These are phyloP conservation scores for Scaptomyza polygonia DNA, from an alignment of 2,888 invertebrate species.

Conservation along the genomic window DNA sequence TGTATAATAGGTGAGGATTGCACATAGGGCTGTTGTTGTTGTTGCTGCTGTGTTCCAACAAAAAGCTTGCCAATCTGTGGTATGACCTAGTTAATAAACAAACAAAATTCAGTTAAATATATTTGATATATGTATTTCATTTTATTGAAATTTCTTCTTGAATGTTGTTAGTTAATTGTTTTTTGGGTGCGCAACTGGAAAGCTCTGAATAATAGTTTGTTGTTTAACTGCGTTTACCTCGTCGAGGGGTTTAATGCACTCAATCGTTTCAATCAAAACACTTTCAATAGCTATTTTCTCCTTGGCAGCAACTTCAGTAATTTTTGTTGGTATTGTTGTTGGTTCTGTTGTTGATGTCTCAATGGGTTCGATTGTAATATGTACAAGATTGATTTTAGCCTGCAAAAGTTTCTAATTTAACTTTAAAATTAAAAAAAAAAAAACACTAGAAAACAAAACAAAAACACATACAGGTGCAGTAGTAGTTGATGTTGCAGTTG, in stretches of 20 bases:
- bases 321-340: constrained; percentile 34
- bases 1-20: constrained; percentile 83
- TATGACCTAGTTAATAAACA: constrained; percentile 52
- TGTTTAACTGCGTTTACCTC: constrained; percentile 53
- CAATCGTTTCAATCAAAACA: constrained; percentile 62
- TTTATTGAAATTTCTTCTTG: not conserved
- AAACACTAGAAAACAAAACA: too few relatives aligned
- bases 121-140: too few relatives aligned
- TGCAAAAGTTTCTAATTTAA: constrained; percentile 66
- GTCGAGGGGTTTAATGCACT: constrained; percentile 49
- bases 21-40: constrained; percentile 78
- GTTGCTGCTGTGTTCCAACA: constrained; percentile 65
- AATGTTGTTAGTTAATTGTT: constrained; percentile 6
- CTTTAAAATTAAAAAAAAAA: not conserved
- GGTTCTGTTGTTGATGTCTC: constrained; percentile 57
- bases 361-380: constrained; percentile 82
- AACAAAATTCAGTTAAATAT: not conserved
- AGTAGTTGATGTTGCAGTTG: constrained; percentile 28
- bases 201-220: constrained; percentile 62
- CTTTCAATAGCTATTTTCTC: constrained; percentile 52
- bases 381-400: constrained; percentile 83
- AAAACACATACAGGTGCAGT: constrained; percentile 35
- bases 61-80: constrained; percentile 72
- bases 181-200: constrained; percentile 26
- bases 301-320: constrained; percentile 16